These are phyloP conservation scores for Syngnathus floridae DNA, from an alignment of 2,113 vertebrate genomes.

Conservation along the genomic window DNA sequence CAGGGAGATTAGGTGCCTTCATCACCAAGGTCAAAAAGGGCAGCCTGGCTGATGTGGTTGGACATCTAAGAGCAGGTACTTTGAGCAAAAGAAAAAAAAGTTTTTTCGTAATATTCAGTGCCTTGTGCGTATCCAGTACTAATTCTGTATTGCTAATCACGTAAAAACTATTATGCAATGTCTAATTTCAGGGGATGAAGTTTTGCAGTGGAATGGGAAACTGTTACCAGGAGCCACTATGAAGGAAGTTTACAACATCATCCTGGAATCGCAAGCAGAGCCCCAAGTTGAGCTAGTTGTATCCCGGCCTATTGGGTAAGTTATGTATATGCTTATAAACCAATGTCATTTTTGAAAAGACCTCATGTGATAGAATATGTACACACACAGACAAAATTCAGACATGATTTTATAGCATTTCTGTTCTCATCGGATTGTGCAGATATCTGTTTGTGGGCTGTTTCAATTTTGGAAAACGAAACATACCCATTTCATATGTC, in stretches of 20 bases:
- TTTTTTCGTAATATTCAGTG: background rate
- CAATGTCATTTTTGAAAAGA: background rate
- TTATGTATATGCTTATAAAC: constrained; percentile 4
- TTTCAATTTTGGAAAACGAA: background rate
- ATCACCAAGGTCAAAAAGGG: constrained; percentile 99
- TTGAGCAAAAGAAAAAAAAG: background rate
- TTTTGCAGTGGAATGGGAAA: constrained; percentile 98
- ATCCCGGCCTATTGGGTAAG: constrained; percentile 98
- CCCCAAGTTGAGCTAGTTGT: constrained; percentile 98
- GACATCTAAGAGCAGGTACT: constrained; percentile 94
- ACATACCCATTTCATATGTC: background rate
- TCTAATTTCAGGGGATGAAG: constrained; percentile 85
- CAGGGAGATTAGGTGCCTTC: constrained; percentile 95
- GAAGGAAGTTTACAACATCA: constrained; percentile 99
- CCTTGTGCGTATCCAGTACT: background rate
- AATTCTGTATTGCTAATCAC: background rate
- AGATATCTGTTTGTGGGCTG: background rate
- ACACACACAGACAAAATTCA: background rate
- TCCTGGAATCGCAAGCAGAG: constrained; percentile 96
- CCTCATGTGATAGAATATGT: background rate
- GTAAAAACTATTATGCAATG: background rate
- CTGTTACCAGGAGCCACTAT: constrained; percentile 93
- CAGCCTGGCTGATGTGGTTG: constrained; percentile 94
- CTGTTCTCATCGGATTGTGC: background rate
- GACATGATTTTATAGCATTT: background rate